These are phyloP conservation scores for Pelmatolapia mariae DNA, from an alignment of 2,113 vertebrate genomes.

Conservation along the genomic window DNA sequence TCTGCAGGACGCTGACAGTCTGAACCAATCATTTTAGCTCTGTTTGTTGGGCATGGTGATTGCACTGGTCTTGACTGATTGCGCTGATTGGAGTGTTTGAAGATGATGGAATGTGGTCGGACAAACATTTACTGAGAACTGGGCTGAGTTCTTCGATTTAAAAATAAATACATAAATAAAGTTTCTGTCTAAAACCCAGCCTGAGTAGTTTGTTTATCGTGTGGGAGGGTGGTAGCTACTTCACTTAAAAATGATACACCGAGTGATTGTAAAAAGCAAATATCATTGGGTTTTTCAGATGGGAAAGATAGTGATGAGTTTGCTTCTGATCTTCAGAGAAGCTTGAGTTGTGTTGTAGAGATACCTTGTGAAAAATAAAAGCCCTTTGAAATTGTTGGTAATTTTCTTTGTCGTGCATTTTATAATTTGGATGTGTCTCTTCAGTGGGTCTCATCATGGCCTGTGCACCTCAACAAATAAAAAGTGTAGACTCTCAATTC, in stretches of 20 bases:
- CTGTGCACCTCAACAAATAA: neutral
- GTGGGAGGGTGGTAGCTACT: neutral
- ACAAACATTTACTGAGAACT: neutral
- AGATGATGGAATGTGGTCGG: constrained; percentile 1
- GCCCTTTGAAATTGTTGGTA: neutral
- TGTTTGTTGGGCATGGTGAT: constrained; percentile 36
- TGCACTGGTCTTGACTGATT: constrained; percentile 50
- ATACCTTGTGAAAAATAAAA: neutral
- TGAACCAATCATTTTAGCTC: constrained; percentile 32
- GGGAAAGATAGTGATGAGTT: neutral
- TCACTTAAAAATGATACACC: neutral
- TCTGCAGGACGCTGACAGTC: constrained; percentile 1
- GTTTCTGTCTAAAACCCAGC: neutral
- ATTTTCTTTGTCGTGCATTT: neutral
- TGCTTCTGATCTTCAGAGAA: neutral
- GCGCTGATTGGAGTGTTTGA: constrained; percentile 46
- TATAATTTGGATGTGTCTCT: neutral
- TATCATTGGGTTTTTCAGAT: neutral
- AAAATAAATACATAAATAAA: neutral
- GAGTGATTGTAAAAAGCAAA: neutral
- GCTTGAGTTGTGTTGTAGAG: neutral
- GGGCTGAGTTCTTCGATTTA: neutral
- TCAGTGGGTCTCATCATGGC: neutral
- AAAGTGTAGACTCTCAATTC: neutral
- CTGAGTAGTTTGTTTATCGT: neutral